Base-by-base conservation (phyloP, 2,888 invertebrate species). In the Schizotus pectinicornis region DNA sequence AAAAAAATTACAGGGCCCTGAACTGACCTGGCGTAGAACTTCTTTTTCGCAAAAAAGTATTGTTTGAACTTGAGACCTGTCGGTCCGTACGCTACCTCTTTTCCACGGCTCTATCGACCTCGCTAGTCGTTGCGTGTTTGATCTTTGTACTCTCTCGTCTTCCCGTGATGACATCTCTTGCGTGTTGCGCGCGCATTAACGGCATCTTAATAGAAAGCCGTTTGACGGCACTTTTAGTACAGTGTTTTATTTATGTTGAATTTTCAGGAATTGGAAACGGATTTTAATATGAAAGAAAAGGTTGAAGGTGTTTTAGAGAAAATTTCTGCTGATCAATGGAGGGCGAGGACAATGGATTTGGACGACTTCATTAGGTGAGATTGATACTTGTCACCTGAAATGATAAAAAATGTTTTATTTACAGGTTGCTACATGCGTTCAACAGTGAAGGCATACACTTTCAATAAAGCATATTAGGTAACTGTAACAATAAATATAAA, bases 361-460 rank as follows among this genome's bases (percentile, higher is more conserved):
- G 98, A 98, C 82, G 98, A 99, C 77, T 98, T 99, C 76, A 89
- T 97, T 81, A 85, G 84, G 82, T 85, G 81, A 65, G 78, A 11
- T 31, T 41, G n/a, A 5, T 37, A 32, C 11, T 12, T 46, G 8
- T 60, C 59, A 58, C 5, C 57, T 30, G 11, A 45, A 62, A 57
- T 59, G 54, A 50, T 49, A 57, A 47, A 36, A 41, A 48, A 35
- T 39, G 33, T 34, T 47, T 63, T 66, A 64, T 59, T 77, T 76
- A 62, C 64, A 77, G 72, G 33, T 53, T 74, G 52, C 62, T 74
- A 56, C 67, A 69, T 79, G 89, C 88, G 34, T 98, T 98, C 77
- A 98, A 98, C 80, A 84, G 86, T 50, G 90, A 91, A 79, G 97
- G 95, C 72, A 91, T 98, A 77, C 98, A 98, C 83, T 98, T 98